Evolutionary conservation across 2,797 vertebrate genomes (phyloP).

Genomic region (Rhabdophis nuchalis): DNA sequence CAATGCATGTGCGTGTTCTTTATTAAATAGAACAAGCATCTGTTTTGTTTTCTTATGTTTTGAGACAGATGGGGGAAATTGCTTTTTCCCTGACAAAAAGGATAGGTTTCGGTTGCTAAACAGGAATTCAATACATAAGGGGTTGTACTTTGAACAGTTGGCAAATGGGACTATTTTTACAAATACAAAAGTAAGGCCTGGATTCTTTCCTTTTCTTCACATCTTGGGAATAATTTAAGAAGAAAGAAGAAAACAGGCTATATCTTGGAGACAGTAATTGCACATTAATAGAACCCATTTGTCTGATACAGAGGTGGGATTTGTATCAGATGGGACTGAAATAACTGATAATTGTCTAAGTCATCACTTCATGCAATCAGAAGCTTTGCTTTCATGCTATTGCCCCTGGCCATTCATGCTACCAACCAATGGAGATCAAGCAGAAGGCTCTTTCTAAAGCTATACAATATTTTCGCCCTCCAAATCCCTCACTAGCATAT

Average conservation of each 20-base stretch:
- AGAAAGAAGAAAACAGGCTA: not conserved
- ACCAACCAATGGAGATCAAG: not conserved
- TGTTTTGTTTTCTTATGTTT: conserved; percentile 67
- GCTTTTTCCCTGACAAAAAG: conserved; percentile 59
- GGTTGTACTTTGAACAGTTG: conserved; percentile 38
- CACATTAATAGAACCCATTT: conserved; percentile 18
- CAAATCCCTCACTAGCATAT: not conserved
- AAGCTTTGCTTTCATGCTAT: not conserved
- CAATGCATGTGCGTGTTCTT: conserved; percentile 61
- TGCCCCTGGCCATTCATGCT: not conserved
- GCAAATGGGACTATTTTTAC: conserved; percentile 36
- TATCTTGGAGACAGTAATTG: not conserved
- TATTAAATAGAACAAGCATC: conserved; percentile 69
- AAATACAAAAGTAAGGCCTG: conserved; percentile 20
- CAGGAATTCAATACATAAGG: conserved; percentile 46
- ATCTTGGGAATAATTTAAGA: conserved; percentile 4
- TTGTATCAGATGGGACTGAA: not conserved
- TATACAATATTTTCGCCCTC: not conserved
- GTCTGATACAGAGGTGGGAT: not conserved
- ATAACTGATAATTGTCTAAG: not conserved
- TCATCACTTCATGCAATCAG: not conserved
- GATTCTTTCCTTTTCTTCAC: conserved; percentile 8
- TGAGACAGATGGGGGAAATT: conserved; percentile 61
- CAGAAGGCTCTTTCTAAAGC: not conserved
- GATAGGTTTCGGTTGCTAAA: conserved; percentile 60